phyloP scores from a whole-genome alignment of 2,888 invertebrate species.

The Oxytorus armatus region DNA sequence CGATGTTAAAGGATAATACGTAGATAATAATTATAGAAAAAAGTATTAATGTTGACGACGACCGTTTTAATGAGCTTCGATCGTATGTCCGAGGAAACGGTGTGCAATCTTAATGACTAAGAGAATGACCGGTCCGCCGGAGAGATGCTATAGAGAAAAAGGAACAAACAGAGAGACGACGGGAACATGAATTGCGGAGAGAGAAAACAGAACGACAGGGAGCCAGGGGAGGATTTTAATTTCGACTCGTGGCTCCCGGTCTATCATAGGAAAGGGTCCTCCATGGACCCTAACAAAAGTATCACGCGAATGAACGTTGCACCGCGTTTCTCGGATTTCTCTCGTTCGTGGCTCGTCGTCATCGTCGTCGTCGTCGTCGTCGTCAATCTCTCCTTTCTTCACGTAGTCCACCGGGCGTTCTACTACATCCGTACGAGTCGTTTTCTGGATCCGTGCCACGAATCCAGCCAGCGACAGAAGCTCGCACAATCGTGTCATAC shows the following conservation, averaged over 20 bases:
- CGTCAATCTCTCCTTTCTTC: slow-evolving; percentile 22
- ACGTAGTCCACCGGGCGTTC: neutral
- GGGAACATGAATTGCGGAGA: neutral
- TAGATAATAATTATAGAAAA: neutral
- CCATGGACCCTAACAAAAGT: slow-evolving; percentile 58
- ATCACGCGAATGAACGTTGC: slow-evolving; percentile 59
- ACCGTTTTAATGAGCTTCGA: slow-evolving; percentile 9
- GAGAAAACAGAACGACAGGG: neutral
- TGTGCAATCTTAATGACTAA: no score
- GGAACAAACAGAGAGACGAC: neutral
- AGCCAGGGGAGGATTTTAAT: slow-evolving; percentile 63
- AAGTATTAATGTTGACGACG: neutral
- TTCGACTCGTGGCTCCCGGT: slow-evolving; percentile 27
- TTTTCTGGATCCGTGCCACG: slow-evolving; percentile 64
- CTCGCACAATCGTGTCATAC: slow-evolving; percentile 64
- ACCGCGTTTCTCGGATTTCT: slow-evolving; percentile 14
- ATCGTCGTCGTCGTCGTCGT: neutral
- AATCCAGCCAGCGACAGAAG: slow-evolving; percentile 40
- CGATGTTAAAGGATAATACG: neutral
- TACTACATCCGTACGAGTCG: slow-evolving; percentile 45
- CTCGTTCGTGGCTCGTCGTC: neutral
- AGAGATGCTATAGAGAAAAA: slow-evolving; percentile 17
- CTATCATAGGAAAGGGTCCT: neutral
- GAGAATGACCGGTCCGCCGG: neutral
- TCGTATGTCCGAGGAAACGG: slow-evolving; percentile 16